Base-by-base conservation (phyloP, 2,888 invertebrate species). In the Pyrrhosoma nymphula region DNA sequence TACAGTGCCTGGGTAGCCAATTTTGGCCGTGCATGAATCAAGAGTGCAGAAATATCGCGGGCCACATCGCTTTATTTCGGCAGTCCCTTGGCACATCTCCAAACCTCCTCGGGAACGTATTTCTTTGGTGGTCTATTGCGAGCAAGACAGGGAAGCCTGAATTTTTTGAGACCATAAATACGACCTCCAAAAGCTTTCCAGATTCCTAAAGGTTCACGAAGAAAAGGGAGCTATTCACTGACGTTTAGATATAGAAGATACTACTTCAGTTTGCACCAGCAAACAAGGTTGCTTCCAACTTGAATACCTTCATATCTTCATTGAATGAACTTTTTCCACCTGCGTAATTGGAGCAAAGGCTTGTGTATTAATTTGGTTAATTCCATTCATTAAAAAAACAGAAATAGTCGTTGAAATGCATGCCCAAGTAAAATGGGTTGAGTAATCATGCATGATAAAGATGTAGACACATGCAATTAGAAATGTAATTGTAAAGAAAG, bases 61-160 rank as follows among this genome's bases (percentile, higher is more conserved):
- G n/a, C 93, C 91, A 47, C 69, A 75, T 75, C 69, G 93, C 26
- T 93, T 91, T 75, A 93, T 75, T 93, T 75, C 93, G 39, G 69
- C 93, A 26, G 47, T 10, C 39, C n/a, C 16, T 18, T 93, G 93
- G 69, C 93, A 16, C 10, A 26, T 14, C 23, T 39, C 91, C 91
- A 91, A 93, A n/a, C 82, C n/a, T 82, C 16, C 82, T 26, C 30
- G 35, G n/a, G 35, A 82, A 14, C 82, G 82, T 16, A 82, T 35
- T 35, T 82, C 82, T 82, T 82, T 82, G 82, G 82, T 82, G 18
- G 14, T 82, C 16, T 82, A 35, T 82, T 10, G 35, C 18, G 60
- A 30, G 56, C 16, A 35, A 60, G 56, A 60, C 35, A 12, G 4
- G 91, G 63, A 63, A 20, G 63, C 63, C 35, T 30, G n/a, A 35